Base-by-base conservation (phyloP, 2,113 vertebrate species). In the Phocoena sinus region DNA sequence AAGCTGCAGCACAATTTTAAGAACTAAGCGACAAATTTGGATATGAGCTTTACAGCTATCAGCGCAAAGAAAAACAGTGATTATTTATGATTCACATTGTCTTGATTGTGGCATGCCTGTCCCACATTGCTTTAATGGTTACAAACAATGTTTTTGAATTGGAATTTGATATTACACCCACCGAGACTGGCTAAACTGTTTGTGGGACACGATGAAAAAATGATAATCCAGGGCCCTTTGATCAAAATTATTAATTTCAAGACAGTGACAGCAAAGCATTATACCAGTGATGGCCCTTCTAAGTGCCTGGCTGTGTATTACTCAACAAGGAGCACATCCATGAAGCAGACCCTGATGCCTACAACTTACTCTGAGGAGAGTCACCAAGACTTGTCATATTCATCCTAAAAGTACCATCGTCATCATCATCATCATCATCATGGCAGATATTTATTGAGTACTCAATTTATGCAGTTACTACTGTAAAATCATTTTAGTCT, bases 171-270 rank as follows among this genome's bases (percentile, higher is more conserved):
- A 41, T 82, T 60, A 38, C 20, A n/a, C 21, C n/a, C 47, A 18
- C 10, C 18, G 63, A 21, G 38, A 62, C 15, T 71, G 36, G 56
- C 41, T 76, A 31, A 12, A 82, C 33, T 77, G 44, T 79, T 77
- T 79, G 76, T 47, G 21, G 0, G 8, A 11, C 13, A 87, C 1
- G 31, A 83, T 36, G 38, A 79, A 91, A 83, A 79, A 88, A 79
- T 67, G 21, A 93, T 91, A 93, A 31, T 11, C 0, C 31, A 47
- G 26, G 20, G 21, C 31, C 4, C 10, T 38, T 20, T 50, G 6
- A 17, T 56, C 47, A 91, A 73, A 88, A 83, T 76, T n/a, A 93
- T 70, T 60, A 67, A 38, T 86, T 80, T 90, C 6, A 68, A 36
- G 21, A 33, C 6, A 8, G 33, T 28, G 9, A 26, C 41, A 81